A percentile compares a stretch with the other conserved stretches of the same genome.
These are phyloP conservation scores for Odontamblyopus rebecca DNA, from an alignment of 2,797 vertebrate species.

Conservation along the genomic window DNA sequence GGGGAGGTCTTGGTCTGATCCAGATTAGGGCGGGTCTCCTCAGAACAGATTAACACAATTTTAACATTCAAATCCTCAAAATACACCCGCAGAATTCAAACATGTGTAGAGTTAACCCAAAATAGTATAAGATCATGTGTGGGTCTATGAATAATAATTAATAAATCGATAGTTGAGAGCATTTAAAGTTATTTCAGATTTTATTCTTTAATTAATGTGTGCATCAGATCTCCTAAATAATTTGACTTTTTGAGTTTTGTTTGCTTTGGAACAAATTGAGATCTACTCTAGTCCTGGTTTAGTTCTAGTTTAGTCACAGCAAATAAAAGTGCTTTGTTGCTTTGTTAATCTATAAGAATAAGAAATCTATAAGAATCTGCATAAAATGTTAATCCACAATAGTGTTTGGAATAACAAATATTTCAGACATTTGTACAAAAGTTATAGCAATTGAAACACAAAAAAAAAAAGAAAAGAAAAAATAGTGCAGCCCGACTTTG, in stretches of 20 bases:
- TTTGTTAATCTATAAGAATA: no score
- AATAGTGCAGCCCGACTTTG: no score
- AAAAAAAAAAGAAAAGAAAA: no score
- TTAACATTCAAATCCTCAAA: slow-evolving; percentile 8
- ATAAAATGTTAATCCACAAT: no score
- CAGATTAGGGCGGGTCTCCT: slow-evolving; percentile 5
- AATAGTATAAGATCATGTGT: not conserved
- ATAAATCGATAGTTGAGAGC: not conserved
- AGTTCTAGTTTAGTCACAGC: no score
- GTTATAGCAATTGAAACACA: no score
- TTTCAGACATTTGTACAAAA: no score
- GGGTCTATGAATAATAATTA: not conserved
- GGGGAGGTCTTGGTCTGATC: slow-evolving; percentile 6
- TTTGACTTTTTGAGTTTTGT: not conserved
- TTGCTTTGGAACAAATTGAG: not conserved
- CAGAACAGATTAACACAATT: slow-evolving; percentile 8
- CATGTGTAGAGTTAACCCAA: not conserved
- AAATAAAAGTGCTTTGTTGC: no score
- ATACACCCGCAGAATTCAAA: not conserved
- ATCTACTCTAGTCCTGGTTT: not conserved
- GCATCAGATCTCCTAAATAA: not conserved
- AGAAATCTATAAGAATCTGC: no score
- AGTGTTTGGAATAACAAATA: no score
- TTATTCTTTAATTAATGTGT: not conserved
- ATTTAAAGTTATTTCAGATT: not conserved